Base-by-base conservation (phyloP, 2,888 invertebrate genomes). In the Zootermopsis nevadensis region DNA sequence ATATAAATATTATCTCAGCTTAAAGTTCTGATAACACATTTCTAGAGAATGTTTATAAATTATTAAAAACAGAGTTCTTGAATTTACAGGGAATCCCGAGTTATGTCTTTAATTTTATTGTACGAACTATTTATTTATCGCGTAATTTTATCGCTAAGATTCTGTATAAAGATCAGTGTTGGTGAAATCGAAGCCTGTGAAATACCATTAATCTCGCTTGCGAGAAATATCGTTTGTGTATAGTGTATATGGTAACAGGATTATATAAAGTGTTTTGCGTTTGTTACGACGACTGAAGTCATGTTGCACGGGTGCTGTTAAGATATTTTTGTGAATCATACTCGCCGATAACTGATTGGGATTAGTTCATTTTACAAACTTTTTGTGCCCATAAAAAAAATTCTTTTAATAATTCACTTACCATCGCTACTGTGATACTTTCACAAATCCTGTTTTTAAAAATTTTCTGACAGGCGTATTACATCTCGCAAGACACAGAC, bases 41-140 rank as follows among this genome's bases (percentile, higher is more conserved):
- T 19, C 1, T 12, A 48, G 42, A 48, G 19, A 48, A 48, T 48
- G 19, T 48, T 48, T 48, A 15, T 48, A 19, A 48, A 48, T 48
- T 48, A 48, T 48, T 15, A 48, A 12, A 19, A 12, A 19, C 3
- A 19, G 48, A 48, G 19, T 48, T 19, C 19, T 19, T 19, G 8
- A 19, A 48, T 48, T 12, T 19, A 48, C 48, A 48, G 48, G 48
- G 19, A 48, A 48, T 48, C 19, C 48, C 48, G 4, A 19, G 48
- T 15, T 48, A 48, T 48, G 48, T 74, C 38, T 74, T 42, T 74
- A 74, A 38, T 74, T 42, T 74, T 74, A 74, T n/a, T 22, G n/a
- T 24, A 38, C 38, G n/a, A 3, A 8, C 2, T 38, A 38, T n/a
- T 74, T n/a, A 74, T 38, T 74, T 38, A 69, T 69, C 33, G 24